These are phyloP conservation scores for Osedax fenrisi DNA, from an alignment of 2,888 invertebrate genomes.

Conservation along the genomic window DNA sequence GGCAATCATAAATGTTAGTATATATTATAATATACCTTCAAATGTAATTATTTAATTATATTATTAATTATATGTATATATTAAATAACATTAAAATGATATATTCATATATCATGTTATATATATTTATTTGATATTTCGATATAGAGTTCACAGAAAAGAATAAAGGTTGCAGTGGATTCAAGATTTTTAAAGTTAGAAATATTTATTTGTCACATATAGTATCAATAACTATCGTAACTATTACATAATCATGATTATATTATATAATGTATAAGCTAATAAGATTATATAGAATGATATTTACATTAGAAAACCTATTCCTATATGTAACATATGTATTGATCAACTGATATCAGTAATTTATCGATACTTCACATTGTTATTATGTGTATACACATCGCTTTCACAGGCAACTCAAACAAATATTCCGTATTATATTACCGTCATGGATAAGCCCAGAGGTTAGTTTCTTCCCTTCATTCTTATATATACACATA, in stretches of 20 bases:
- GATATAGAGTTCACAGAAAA: background rate
- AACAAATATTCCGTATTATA: slow-evolving; percentile 55
- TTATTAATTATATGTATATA: background rate
- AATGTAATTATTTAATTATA: background rate
- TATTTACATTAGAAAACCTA: no score
- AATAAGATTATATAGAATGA: no score
- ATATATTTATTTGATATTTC: no score
- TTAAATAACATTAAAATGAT: background rate
- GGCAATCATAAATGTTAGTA: slow-evolving; percentile 21
- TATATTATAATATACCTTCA: background rate
- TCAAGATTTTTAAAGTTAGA: background rate
- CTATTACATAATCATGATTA: no score
- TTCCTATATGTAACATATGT: no score
- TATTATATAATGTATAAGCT: no score
- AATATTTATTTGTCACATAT: background rate
- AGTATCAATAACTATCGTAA: background rate
- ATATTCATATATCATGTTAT: no score
- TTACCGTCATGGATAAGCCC: slow-evolving; percentile 67
- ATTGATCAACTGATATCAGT: no score
- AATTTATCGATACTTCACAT: background rate
- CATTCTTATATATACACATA: no score
- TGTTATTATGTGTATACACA: slow-evolving; percentile 11
- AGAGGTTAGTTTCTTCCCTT: slow-evolving; percentile 56
- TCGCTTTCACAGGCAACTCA: slow-evolving; percentile 40
- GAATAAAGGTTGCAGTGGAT: background rate